Conservation (phyloP, 2,797 vertebrate genomes). For the Remorina albescens region DNA sequence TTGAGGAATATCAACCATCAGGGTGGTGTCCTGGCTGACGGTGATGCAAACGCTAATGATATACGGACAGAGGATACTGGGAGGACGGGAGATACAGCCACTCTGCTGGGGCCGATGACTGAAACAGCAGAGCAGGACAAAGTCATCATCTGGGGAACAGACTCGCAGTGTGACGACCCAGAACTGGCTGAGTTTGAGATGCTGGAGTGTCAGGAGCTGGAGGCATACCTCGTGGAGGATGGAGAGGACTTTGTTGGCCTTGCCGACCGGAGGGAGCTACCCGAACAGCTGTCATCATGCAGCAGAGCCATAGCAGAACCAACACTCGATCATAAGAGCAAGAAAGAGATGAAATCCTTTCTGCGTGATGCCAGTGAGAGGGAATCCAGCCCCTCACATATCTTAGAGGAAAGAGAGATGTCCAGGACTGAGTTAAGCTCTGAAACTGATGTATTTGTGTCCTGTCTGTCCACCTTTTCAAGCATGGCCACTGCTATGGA, state of each 20-base stretch:
- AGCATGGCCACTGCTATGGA: constrained; percentile 74
- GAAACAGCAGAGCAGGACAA: constrained; percentile 84
- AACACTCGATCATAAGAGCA: constrained; percentile 14
- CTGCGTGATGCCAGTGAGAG: constrained; percentile 40
- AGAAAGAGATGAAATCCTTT: constrained; percentile 37
- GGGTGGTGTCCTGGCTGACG: constrained; percentile 72
- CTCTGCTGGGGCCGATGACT: constrained; percentile 66
- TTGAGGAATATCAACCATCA: constrained; percentile 89
- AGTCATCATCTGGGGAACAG: constrained; percentile 82
- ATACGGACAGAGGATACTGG: constrained; percentile 78
- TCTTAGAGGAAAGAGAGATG: constrained; percentile 57
- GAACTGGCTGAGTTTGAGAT: constrained; percentile 86
- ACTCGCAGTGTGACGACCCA: constrained; percentile 85
- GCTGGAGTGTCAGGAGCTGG: constrained; percentile 86
- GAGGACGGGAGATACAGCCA: constrained; percentile 66
- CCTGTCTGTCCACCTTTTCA: constrained; percentile 83
- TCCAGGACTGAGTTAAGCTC: constrained; percentile 79
- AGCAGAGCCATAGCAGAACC: constrained; percentile 33
- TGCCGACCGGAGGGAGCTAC: constrained; percentile 29
- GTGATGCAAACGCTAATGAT: constrained; percentile 93
- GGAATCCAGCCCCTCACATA: constrained; percentile 46
- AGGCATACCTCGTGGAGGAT: constrained; percentile 82
- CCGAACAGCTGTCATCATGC: constrained; percentile 11
- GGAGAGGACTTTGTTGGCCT: constrained; percentile 76
- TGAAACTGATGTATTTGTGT: constrained; percentile 81